phyloP scores from a whole-genome alignment of 2,113 vertebrate genomes.

The Morone saxatilis region DNA sequence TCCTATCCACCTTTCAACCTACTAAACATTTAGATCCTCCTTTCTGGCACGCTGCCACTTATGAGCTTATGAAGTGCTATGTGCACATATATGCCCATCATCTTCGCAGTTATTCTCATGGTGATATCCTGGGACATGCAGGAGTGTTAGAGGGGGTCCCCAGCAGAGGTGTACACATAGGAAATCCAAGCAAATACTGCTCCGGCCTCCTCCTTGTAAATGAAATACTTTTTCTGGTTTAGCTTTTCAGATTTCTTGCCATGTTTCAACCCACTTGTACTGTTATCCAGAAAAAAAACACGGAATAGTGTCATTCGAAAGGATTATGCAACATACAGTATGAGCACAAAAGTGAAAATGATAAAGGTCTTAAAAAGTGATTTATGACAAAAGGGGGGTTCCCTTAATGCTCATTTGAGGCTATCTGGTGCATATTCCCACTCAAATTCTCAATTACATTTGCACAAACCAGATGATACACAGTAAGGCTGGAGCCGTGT shows the following conservation, averaged over 20 bases:
- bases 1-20: constrained; percentile 23
- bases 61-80: constrained; percentile 47
- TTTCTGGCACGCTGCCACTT: constrained; percentile 49
- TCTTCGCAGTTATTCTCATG: constrained; percentile 36
- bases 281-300: neutral
- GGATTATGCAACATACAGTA: too few species aligned
- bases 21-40: constrained; percentile 46
- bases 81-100: constrained; percentile 31
- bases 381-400: neutral
- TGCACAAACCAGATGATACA: neutral
- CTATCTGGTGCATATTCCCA: neutral
- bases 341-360: neutral
- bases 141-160: constrained; percentile 23
- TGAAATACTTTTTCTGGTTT: neutral
- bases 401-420: neutral
- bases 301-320: neutral
- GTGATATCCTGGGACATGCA: constrained; percentile 24
- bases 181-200: neutral
- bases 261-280: neutral
- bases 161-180: neutral
- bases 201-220: neutral
- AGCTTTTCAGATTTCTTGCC: neutral
- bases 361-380: neutral
- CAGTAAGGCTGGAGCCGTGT: neutral
- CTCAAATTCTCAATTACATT: neutral